Evolutionary conservation across 1,140 invertebrate species (phyloP), one percentile per base, ranked within the genome.

Genomic region (Trachelipus rathkii): DNA sequence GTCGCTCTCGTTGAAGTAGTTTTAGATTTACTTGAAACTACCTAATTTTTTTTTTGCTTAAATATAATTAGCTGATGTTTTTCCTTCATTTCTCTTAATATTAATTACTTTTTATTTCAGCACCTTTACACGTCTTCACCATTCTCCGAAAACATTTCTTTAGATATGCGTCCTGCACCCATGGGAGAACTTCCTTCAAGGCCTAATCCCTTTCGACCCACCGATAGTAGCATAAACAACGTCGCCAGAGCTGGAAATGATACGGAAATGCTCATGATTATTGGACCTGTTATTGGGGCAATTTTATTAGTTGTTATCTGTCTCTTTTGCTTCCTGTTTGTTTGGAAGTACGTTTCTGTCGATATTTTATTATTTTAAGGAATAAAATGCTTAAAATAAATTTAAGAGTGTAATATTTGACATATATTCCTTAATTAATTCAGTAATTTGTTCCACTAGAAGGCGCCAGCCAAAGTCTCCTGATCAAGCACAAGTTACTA

Each of bases 41-140:
- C 1, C 2, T 33, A 33, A 33, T 33, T 33, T 33, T 33, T 33
- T 33, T 33, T 33, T 33, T 33, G 33, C 33, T 33, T 33, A 3
- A 3, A 33, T 33, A 33, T 33, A 33, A 33, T 33, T 33, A 33
- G 33, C 33, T 6, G 6, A 6, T 33, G 33, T 33, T 33, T 6
- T 33, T 33, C 33, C 33, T 33, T 33, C 33, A 33, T 33, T 33
- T 6, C 6, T 6, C 6, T 33, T 33, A 33, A 33, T 33, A 33
- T 33, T 33, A 3, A 33, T 33, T 44, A 13, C 3, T 43, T 67
- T 53, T 70, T 50, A 44, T 76, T 77, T 60, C 84, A 89, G 88
- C 93, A 95, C 87, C 85, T 97, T 15, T 97, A 95, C 84, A 97
- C 95, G 0, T 97, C 95, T 67, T 97, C 95, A 84, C 95, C 94